Evolutionary conservation across 2,113 vertebrate genomes (phyloP), one percentile per base, ranked within the genome.

Genomic region (Saimiri boliviensis): DNA sequence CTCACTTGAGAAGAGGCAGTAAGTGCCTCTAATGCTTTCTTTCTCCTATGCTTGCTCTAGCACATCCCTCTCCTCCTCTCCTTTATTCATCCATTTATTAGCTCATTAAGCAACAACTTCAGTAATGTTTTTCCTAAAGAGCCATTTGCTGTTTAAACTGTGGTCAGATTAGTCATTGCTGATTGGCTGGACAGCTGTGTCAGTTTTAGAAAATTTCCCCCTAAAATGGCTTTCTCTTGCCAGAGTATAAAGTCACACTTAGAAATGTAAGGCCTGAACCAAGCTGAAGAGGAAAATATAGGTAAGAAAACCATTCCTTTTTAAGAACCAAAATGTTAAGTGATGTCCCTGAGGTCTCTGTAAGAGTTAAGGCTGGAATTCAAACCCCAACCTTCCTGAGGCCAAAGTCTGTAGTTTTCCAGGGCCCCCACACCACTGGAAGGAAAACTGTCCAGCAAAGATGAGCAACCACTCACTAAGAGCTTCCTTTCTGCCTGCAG

Each of bases 291-390:
- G 13, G 45, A 91, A 94, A 71, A 86, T 68, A n/a, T 73, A 25
- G 21, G 13, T n/a, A 42, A 88, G n/a, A 90, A 96, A 95, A 91
- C 66, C 68, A 63, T 52, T 70, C 19, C 54, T 91, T 94, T 93
- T 97, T 91, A 94, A 95, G 63, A 95, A 92, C 10, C 1, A 68
- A 77, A 71, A 93, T 84, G 54, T 84, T 89, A 94, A 91, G n/a
- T 89, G 45, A 91, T 89, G 86, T 83, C 6, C 40, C 25, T 49
- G 91, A 71, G 8, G 8, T 86, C 52, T n/a, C 83, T 42, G 4
- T 81, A 91, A 94, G 25, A 79, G n/a, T 54, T 42, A 56, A 47
- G 4, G 5, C 11, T 95, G 60, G 79, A 86, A 88, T 94, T 87
- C 68, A 93, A 92, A 70, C 8, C 21, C 66, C 49, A 89, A 68